phyloP scores from a whole-genome alignment of 2,113 vertebrate genomes.

The Podarcis muralis region DNA sequence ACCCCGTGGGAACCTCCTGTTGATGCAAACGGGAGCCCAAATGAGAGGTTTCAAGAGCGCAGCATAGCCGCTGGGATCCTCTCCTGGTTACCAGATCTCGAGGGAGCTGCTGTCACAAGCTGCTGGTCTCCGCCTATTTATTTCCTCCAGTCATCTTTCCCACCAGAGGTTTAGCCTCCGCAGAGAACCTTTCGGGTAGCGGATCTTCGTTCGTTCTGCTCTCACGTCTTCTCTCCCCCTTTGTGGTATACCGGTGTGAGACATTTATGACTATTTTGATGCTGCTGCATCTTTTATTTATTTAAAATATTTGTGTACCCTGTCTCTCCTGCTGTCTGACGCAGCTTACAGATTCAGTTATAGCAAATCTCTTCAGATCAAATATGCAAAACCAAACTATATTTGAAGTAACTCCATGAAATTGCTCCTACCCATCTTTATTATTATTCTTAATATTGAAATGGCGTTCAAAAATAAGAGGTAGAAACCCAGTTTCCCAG shows the following conservation, averaged over 20 bases:
- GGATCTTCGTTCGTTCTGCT: background rate
- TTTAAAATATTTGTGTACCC: background rate
- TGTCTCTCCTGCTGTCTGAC: background rate
- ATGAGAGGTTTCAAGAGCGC: background rate
- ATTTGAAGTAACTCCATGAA: background rate
- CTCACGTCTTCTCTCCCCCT: background rate
- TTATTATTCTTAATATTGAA: background rate
- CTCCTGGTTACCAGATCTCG: conserved; percentile 42
- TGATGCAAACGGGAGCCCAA: background rate
- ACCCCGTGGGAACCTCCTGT: rapidly evolving
- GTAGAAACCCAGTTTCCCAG: background rate
- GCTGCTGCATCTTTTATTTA: background rate
- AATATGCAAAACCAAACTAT: background rate
- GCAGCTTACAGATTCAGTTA: background rate
- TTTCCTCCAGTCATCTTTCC: background rate
- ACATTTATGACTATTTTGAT: background rate
- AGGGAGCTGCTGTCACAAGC: conserved; percentile 1
- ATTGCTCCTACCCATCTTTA: background rate
- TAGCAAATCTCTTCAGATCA: background rate
- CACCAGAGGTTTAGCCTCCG: background rate
- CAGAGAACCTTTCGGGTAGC: background rate
- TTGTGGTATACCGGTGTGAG: background rate
- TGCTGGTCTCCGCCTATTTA: background rate
- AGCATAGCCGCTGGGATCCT: background rate
- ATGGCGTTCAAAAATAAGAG: background rate